Conservation (phyloP, 2,113 vertebrate species). For the Neodon shergylaensis region DNA sequence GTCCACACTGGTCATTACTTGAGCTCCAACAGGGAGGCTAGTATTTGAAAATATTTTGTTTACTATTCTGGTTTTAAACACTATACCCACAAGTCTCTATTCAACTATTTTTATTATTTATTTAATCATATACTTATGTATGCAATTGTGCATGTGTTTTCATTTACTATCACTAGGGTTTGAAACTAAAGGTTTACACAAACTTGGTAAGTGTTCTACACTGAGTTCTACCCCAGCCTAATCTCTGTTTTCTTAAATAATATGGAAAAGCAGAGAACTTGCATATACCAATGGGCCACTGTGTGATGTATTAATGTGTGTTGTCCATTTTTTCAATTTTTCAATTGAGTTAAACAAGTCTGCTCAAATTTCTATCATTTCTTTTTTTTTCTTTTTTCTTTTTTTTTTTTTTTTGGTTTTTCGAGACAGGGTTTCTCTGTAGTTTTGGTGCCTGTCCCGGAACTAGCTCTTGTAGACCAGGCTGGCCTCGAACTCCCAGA, state of each 20-base stretch:
- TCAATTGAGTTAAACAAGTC: background rate
- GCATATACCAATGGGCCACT: too few relatives aligned
- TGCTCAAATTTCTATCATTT: background rate
- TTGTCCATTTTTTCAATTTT: background rate
- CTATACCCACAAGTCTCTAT: background rate
- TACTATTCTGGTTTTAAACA: slow-evolving; percentile 4
- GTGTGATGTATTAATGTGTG: background rate
- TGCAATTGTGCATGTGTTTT: background rate
- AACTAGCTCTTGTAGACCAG: too few relatives aligned
- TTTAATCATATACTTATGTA: background rate
- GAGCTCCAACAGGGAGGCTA: background rate
- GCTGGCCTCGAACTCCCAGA: too few relatives aligned
- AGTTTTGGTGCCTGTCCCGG: too few relatives aligned
- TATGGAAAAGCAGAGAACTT: background rate
- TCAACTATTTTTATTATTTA: background rate
- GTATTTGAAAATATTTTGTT: background rate
- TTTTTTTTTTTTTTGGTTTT: too few relatives aligned
- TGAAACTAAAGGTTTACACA: background rate
- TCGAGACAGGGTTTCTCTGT: too few relatives aligned
- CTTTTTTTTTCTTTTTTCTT: background rate
- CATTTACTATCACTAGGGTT: background rate
- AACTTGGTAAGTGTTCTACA: background rate
- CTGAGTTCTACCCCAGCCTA: background rate
- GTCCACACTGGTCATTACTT: background rate
- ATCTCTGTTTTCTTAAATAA: background rate